These are phyloP conservation scores for Gnathonemus echidnorhynchus DNA, from an alignment of 2,113 vertebrate genomes.

Conservation along the genomic window DNA sequence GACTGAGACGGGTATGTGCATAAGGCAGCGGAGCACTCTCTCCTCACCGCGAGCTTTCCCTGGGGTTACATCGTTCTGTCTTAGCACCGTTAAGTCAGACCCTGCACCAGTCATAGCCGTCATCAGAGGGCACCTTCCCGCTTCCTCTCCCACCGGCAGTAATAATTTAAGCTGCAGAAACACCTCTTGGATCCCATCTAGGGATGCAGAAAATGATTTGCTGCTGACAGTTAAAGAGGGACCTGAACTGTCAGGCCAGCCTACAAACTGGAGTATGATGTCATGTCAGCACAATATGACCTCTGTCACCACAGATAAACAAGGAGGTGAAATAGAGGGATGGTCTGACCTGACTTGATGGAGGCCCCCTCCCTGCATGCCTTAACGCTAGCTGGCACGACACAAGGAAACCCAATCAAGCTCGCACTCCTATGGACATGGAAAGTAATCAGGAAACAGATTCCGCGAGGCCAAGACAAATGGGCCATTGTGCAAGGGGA, in stretches of 20 bases:
- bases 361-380: neutral
- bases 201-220: neutral
- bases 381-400: neutral
- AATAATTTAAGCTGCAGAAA: neutral
- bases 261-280: neutral
- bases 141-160: neutral
- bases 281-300: neutral
- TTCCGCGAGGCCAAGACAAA: neutral
- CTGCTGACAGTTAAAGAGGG: neutral
- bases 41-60: neutral
- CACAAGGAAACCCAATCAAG: neutral
- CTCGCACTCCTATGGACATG: neutral
- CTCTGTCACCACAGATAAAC: neutral
- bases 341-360: neutral
- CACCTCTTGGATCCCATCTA: neutral
- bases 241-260: neutral
- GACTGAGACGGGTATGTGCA: neutral
- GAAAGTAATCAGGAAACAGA: neutral
- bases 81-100: neutral
- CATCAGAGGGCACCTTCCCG: neutral
- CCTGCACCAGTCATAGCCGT: neutral
- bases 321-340: neutral
- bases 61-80: conserved; percentile 5
- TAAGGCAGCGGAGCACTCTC: neutral
- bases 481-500: neutral